Evolutionary conservation across 2,888 invertebrate genomes (phyloP), one percentile per base, ranked within the genome.

Genomic region (Drosophila rubida): DNA sequence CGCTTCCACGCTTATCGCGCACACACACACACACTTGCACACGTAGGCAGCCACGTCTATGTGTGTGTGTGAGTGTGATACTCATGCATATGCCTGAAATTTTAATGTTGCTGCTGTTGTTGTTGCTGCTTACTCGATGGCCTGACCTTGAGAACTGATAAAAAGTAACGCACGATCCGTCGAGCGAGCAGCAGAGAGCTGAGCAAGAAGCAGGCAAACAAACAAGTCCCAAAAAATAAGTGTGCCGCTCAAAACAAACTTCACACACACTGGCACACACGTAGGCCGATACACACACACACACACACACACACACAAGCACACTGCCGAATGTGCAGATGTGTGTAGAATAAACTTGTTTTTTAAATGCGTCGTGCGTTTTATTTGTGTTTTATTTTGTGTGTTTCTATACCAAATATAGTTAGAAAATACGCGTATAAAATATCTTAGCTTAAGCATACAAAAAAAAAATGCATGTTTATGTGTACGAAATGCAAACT

Each of bases 341-440:
- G 30, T 35, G 4, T 45, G 46, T 45, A 30, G 54, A 35, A 48
- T 54, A 78, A 77, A 77, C 79, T 71, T 49, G 76, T 71, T 71
- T 79, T 80, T 57, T 42, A 74, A 79, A 80, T 85, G 82, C 69
- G 80, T 80, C 53, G 77, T 73, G 68, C 76, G 80, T 73, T 60
- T 79, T 75, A 64, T 78, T 72, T 58, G 66, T 60, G 32, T 58
- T 48, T 71, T 14, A 35, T 48, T 75, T 64, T 62, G 27, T 70
- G 45, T 19, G 19, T 51, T 41, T 41, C 48, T 62, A 61, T 71
- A 50, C 58, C 60, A 62, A 61, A 69, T 54, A 39, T 42, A 68
- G 69, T 49, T 63, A 81, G 44, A 77, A 65, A 51, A 53, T 44
- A 59, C 44, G 53, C 59, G 44, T 44, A 58, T 63, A 64, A 55